Percentiles rank a stretch among this genome's conserved stretches.
Evolutionary conservation across 2,888 invertebrate genomes (phyloP).

Genomic region (Smittia sp.): DNA sequence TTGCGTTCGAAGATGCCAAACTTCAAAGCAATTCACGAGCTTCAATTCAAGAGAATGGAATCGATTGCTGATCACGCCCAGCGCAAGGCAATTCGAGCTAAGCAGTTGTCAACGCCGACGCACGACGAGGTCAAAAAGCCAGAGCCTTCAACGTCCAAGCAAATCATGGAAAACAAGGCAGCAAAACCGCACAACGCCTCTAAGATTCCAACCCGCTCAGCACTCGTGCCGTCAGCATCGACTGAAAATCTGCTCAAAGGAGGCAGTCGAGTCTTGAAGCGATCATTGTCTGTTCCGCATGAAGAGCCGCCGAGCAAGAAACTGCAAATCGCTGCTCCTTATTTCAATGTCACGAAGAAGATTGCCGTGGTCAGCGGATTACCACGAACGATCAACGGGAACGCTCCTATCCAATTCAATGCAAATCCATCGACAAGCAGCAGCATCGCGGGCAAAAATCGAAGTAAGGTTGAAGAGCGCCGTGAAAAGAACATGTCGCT

Average conservation of each 20-base stretch:
- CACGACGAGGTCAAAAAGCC: slow-evolving; percentile 47
- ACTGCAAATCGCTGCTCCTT: background rate
- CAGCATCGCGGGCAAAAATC: background rate
- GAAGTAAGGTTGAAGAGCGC: slow-evolving; percentile 46
- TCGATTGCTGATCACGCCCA: slow-evolving; percentile 62
- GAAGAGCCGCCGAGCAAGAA: background rate
- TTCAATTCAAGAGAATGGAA: slow-evolving; percentile 66
- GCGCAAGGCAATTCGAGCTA: slow-evolving; percentile 51
- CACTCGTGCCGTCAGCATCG: background rate
- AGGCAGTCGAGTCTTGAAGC: background rate
- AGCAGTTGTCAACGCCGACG: slow-evolving; percentile 51
- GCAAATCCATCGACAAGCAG: background rate
- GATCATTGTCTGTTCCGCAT: background rate
- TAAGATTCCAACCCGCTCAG: background rate
- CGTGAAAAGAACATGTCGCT: slow-evolving; percentile 49
- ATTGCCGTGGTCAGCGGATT: background rate
- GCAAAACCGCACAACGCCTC: background rate
- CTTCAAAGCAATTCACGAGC: slow-evolving; percentile 66
- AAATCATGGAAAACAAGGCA: background rate
- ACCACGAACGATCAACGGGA: background rate
- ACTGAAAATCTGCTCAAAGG: slow-evolving; percentile 31
- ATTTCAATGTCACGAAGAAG: background rate
- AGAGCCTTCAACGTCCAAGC: background rate
- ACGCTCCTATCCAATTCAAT: background rate
- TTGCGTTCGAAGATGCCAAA: slow-evolving; percentile 62